Percentiles rank a stretch among this genome's conserved stretches.
Conservation (phyloP, 2,797 vertebrate genomes). For the Trematomus bernacchii region DNA sequence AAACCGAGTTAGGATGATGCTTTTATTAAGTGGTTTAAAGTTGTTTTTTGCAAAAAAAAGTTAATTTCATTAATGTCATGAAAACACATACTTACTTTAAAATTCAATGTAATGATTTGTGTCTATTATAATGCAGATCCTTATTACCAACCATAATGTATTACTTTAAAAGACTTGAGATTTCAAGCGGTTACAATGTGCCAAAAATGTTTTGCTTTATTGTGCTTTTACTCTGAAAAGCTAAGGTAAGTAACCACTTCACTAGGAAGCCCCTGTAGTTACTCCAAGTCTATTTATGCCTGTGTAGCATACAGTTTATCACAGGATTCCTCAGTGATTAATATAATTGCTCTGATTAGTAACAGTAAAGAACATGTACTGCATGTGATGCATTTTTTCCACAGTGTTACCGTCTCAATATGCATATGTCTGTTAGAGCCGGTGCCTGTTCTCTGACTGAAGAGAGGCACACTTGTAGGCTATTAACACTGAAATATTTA, state of each 20-base stretch:
- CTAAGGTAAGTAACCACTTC: neutral
- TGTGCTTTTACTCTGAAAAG: conserved; percentile 31
- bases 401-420: conserved; percentile 52
- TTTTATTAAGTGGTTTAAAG: conserved; percentile 64
- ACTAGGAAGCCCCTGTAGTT: conserved; percentile 12
- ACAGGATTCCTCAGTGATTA: conserved; percentile 48
- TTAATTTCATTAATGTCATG: conserved; percentile 25
- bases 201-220: conserved; percentile 13
- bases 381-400: conserved; percentile 23
- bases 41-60: conserved; percentile 9
- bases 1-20: neutral
- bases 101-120: conserved; percentile 32
- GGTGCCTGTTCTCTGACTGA: conserved; percentile 49
- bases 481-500: conserved; percentile 64
- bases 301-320: conserved; percentile 30
- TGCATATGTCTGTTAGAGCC: conserved; percentile 52
- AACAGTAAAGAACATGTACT: conserved; percentile 24
- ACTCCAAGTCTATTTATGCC: neutral
- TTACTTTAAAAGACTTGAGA: conserved; percentile 11
- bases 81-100: conserved; percentile 28
- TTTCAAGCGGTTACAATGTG: conserved; percentile 29
- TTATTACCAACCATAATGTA: conserved; percentile 5
- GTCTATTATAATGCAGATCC: conserved; percentile 25
- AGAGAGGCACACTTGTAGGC: conserved; percentile 46
- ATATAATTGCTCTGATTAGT: conserved; percentile 31